phyloP scores from a whole-genome alignment of 2,113 vertebrate genomes.

The Sialia sialis region DNA sequence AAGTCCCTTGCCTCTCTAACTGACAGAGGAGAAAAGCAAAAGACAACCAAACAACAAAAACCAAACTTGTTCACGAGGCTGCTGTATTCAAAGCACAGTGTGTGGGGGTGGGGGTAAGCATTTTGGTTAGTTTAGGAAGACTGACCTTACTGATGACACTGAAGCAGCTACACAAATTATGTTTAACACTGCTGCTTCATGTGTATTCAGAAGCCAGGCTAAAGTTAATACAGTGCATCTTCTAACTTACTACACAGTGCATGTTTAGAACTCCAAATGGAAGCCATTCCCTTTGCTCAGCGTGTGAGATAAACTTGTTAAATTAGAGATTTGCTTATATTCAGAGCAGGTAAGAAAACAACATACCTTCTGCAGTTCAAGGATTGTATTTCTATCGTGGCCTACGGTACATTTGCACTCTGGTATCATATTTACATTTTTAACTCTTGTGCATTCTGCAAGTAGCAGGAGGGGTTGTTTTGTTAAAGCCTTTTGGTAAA shows the following conservation, averaged over 20 bases:
- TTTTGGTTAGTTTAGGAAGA: background rate
- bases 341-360: conserved; percentile 43
- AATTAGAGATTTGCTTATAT: conserved; percentile 50
- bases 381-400: background rate
- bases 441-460: background rate
- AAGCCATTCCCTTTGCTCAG: conserved; percentile 11
- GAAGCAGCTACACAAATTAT: background rate
- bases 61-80: background rate
- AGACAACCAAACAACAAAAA: background rate
- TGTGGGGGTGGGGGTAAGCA: accelerated
- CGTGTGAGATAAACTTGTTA: background rate
- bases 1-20: background rate
- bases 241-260: background rate
- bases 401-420: background rate
- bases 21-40: background rate
- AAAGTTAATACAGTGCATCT: background rate
- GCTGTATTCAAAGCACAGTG: background rate
- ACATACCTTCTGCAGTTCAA: background rate
- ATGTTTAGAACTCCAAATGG: conserved; percentile 17
- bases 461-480: background rate
- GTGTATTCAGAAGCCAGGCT: background rate
- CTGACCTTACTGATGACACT: background rate
- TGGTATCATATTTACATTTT: background rate
- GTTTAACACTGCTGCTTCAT: background rate
- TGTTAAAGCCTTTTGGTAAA: background rate